phyloP scores from a whole-genome alignment of 2,797 vertebrate species.

The Gallinago solitaria region DNA sequence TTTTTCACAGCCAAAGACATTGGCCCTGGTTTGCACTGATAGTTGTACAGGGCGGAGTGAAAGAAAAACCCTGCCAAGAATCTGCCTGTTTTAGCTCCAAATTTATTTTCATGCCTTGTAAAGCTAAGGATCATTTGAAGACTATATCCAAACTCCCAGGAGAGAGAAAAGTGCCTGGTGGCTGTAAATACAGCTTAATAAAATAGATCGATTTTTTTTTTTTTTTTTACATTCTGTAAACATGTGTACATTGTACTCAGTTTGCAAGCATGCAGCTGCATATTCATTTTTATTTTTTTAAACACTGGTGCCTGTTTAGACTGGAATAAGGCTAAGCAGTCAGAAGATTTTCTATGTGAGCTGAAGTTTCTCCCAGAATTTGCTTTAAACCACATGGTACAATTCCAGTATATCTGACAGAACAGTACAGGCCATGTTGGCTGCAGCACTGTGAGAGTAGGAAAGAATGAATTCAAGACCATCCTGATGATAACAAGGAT shows the following conservation, averaged over 20 bases:
- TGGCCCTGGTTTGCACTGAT: background rate
- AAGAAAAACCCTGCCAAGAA: conserved; percentile 13
- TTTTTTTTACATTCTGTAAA: background rate
- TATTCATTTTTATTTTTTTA: background rate
- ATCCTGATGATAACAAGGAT: background rate
- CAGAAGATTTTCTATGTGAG: background rate
- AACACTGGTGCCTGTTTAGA: background rate
- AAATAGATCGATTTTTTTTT: background rate
- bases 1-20: conserved; percentile 8
- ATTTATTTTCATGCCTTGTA: conserved; percentile 47
- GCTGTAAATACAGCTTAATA: background rate
- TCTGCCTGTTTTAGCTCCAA: conserved; percentile 14
- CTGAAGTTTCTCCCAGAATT: background rate
- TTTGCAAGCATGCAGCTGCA: background rate
- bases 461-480: conserved; percentile 14
- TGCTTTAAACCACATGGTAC: background rate
- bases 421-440: background rate
- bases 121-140: conserved; percentile 34
- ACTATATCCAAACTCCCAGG: conserved; percentile 6
- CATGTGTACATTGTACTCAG: background rate
- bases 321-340: background rate
- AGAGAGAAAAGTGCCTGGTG: background rate
- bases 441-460: background rate
- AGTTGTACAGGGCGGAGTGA: background rate
- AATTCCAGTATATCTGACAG: background rate